phyloP scores from a whole-genome alignment of 2,888 invertebrate genomes.

The Leistus spinibarbis region DNA sequence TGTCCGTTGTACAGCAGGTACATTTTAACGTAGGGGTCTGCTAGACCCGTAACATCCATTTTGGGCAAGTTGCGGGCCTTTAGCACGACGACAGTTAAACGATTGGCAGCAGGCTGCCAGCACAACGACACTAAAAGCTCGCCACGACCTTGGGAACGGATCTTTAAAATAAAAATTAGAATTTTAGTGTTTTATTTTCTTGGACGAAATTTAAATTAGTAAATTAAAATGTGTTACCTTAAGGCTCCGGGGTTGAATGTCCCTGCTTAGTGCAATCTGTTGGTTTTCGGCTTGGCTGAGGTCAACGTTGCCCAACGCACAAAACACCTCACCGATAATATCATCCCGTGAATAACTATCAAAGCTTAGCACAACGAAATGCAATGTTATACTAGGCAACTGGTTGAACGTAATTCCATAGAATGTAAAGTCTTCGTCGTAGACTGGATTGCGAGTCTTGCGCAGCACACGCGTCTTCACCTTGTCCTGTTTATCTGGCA shows the following conservation, averaged over 20 bases:
- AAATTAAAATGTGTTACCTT: too few species aligned
- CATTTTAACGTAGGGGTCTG: slow-evolving; percentile 98
- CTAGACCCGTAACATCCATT: slow-evolving; percentile 96
- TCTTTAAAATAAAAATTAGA: slow-evolving; percentile 61
- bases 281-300: slow-evolving; percentile 75
- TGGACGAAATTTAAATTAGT: too few species aligned
- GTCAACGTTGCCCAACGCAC: slow-evolving; percentile 73
- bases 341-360: slow-evolving; percentile 98
- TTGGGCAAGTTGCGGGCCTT: slow-evolving; percentile 97
- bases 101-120: slow-evolving; percentile 96
- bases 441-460: slow-evolving; percentile 94
- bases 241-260: slow-evolving; percentile 90
- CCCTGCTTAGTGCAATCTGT: slow-evolving; percentile 81
- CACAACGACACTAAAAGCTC: slow-evolving; percentile 95
- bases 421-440: slow-evolving; percentile 99
- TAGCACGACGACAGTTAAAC: slow-evolving; percentile 93
- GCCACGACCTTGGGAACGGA: slow-evolving; percentile 90
- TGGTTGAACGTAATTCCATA: slow-evolving; percentile 90
- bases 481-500: slow-evolving; percentile 97
- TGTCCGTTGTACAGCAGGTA: slow-evolving; percentile 97
- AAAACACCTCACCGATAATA: slow-evolving; percentile 96
- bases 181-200: too few species aligned
- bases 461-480: slow-evolving; percentile 95
- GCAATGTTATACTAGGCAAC: slow-evolving; percentile 85
- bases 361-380: slow-evolving; percentile 93